Percentiles rank a stretch among this genome's conserved stretches.
phyloP scores from a whole-genome alignment of 92 coral and sea anemone species.

The Palythoa grandiflora region DNA sequence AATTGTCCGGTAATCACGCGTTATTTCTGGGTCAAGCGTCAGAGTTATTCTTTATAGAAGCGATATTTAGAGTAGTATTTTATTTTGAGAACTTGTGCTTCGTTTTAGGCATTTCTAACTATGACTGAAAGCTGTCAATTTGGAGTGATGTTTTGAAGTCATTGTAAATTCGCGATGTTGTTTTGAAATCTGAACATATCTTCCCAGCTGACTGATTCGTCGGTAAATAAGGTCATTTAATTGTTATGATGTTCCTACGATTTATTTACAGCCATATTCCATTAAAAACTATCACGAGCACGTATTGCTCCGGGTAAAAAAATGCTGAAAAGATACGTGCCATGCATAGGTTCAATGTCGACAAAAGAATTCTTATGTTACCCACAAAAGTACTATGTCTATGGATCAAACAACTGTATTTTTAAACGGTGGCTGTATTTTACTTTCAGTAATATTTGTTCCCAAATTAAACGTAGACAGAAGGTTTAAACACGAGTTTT shows the following conservation, averaged over 20 bases:
- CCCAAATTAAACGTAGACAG: background rate
- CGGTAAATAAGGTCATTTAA: background rate
- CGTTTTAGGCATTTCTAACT: background rate
- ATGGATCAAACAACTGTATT: background rate
- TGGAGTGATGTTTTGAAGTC: constrained; percentile 13
- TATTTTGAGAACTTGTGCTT: background rate
- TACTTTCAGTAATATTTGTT: background rate
- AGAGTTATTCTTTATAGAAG: background rate
- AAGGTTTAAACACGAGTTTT: background rate
- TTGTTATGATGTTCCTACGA: background rate
- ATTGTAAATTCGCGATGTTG: constrained; percentile 4
- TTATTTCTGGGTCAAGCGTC: background rate
- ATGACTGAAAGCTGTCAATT: background rate
- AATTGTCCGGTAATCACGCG: constrained; percentile 14
- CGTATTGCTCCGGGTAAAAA: background rate
- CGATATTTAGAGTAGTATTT: background rate
- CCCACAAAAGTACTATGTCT: background rate
- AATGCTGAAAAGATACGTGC: background rate
- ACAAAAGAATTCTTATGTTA: background rate
- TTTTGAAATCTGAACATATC: background rate
- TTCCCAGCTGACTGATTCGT: constrained; percentile 1
- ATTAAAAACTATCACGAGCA: background rate
- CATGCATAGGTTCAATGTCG: background rate
- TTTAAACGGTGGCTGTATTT: background rate
- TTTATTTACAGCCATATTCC: background rate